phyloP scores from a whole-genome alignment of 2,797 vertebrate genomes.

The Varecia variegata region DNA sequence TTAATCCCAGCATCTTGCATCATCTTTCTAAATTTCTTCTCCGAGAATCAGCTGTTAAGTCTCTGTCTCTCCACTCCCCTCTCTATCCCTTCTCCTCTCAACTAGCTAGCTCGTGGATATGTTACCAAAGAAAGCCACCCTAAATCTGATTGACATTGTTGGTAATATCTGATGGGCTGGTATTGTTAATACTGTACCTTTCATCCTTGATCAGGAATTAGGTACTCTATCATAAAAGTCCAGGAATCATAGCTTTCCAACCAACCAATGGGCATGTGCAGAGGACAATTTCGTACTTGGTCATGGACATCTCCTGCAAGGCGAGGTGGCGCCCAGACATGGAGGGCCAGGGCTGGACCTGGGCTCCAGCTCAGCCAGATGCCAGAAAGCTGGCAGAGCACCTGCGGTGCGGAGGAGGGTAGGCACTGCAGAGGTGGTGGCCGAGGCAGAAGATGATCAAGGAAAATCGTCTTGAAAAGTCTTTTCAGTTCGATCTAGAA shows the following conservation, averaged over 20 bases:
- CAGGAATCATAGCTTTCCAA: neutral
- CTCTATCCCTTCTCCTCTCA: neutral
- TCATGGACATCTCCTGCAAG: accelerated
- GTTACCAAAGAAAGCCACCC: neutral
- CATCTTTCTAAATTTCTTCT: neutral
- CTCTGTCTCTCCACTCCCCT: neutral
- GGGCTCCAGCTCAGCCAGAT: accelerated
- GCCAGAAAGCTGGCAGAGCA: neutral
- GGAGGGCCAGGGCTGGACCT: no score
- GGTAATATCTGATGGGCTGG: neutral
- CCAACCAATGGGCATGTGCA: accelerated
- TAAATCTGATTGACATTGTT: neutral
- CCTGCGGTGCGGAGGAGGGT: accelerated
- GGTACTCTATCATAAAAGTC: neutral
- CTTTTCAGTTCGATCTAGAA: conserved; percentile 87
- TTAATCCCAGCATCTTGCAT: neutral
- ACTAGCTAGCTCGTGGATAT: neutral
- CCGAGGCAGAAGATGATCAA: conserved; percentile 82
- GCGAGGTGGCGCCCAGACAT: no score
- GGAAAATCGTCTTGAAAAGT: conserved; percentile 85
- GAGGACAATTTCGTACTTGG: neutral
- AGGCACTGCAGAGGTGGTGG: no score
- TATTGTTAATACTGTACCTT: neutral
- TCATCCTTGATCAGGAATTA: neutral
- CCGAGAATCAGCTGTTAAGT: neutral